Evolutionary conservation across 2,113 vertebrate species (phyloP), one percentile per base, ranked within the genome.

Genomic region (Cacatua alba): DNA sequence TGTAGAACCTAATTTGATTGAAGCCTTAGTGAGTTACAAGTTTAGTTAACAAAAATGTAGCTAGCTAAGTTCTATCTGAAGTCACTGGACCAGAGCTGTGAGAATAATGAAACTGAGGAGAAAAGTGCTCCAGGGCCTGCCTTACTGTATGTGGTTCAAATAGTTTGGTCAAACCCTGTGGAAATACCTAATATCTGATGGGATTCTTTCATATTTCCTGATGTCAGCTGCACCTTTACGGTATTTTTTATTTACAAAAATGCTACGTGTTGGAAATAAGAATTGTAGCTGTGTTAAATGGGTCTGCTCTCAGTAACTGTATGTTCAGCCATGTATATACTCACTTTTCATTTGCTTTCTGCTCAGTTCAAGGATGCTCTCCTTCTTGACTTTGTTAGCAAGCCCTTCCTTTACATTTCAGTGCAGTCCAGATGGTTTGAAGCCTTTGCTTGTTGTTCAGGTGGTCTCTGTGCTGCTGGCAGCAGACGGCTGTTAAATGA

Each of bases 321-420:
- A 11, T 29, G 33, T 60, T 91, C 10, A 5, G 44, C 80, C 64
- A 7, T 19, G 31, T 90, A 80, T 74, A 28, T 88, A 1, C 81
- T 94, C 14, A 64, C 77, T 78, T 97, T 77, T 86, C 65, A 12
- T 96, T 97, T 95, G 89, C 95, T 90, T 95, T 88, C 93, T 76
- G 74, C 96, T 84, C 70, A 21, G 11, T 94, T 83, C 64, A 82
- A 96, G 94, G 80, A 29, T 72, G 13, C 43, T 49, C 35, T 57
- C 91, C 78, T 28, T 39, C 72, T 90, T 37, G 60, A 25, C 59
- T 75, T 33, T 19, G 35, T 70, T 44, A 86, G 48, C 64, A 75
- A 4, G 46, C 48, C 65, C 77, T 51, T 63, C 41, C 12, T 71
- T 86, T n/a, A 16, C 33, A 0, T 90, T 71, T 52, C 7, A 5